Evolutionary conservation across 2,888 invertebrate genomes (phyloP).

Genomic region (Halictus ligatus): DNA sequence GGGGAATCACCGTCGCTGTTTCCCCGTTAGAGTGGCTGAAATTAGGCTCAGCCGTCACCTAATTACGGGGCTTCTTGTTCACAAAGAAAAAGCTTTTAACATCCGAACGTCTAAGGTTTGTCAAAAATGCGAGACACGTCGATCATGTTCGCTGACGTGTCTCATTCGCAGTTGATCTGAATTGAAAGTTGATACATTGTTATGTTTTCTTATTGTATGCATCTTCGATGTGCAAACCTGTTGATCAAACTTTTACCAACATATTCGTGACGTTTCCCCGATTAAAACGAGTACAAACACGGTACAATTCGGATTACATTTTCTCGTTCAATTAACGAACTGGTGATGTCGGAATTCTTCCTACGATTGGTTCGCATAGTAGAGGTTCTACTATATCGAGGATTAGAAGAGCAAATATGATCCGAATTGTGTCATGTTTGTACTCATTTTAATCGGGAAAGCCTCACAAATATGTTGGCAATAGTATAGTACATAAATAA

Average conservation of each 20-base stretch:
- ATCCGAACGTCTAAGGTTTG: neutral
- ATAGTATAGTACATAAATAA: too few relatives aligned
- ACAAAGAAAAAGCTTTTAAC: conserved; percentile 5
- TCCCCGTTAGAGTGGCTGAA: neutral
- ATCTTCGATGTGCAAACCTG: neutral
- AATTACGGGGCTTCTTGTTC: neutral
- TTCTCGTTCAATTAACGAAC: too few relatives aligned
- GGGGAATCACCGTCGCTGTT: neutral
- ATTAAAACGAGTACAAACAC: neutral
- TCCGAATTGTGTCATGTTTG: too few relatives aligned
- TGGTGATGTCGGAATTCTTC: too few relatives aligned
- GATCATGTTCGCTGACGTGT: too few relatives aligned
- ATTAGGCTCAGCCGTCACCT: neutral
- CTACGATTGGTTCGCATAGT: too few relatives aligned
- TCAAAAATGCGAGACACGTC: neutral
- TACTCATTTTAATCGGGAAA: too few relatives aligned
- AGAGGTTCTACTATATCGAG: too few relatives aligned
- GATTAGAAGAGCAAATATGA: too few relatives aligned
- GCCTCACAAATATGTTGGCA: too few relatives aligned
- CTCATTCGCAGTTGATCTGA: neutral
- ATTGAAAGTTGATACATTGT: neutral
- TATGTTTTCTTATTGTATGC: neutral
- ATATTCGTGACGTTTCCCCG: neutral
- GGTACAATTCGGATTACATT: neutral
- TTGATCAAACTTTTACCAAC: neutral